Base-by-base conservation (phyloP, 2,113 vertebrate species). In the Donacobius atricapilla region DNA sequence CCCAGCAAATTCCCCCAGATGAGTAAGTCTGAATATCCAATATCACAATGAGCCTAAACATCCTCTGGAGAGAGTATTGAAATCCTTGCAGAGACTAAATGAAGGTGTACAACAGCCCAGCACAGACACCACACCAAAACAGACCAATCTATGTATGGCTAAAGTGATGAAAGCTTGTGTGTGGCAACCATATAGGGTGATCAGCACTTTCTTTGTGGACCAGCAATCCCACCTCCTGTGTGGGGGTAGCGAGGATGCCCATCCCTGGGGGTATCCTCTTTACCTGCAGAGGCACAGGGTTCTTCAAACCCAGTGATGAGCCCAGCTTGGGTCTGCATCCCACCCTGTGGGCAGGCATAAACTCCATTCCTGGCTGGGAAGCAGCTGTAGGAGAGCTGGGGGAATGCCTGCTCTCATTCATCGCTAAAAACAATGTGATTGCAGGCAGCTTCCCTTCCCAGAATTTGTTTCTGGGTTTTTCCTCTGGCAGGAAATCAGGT, bases 201-300 rank as follows among this genome's bases (percentile, higher is more conserved):
- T 42, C n/a, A 53, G 28, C 1, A 9, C 20, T 65, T 82, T 63
- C 35, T 63, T 22, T 2, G 2, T 54, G 39, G 47, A 63, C 27
- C 0, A 0, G 16, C 0, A 2, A 51, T 37, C 44, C 48, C 24
- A 73, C 13, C 25, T 65, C 21, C 13, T 47, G 3, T 1, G 1
- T 8, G 14, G 4, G 48, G 15, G 10, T 66, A 61, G 15, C 39
- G 28, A 69, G 66, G 24, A 60, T 61, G 31, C 8, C 13, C 1
- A 2, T 42, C 18, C 16, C 31, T 53, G 30, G 10, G 13, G 3
- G 1, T 69, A 15, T 93, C 6, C 19, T 56, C 48, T 50, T 35
- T 5, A 63, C 28, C 3, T 78, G 23, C 51, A 70, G 25, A 89
- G 50, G 23, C 13, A 71, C 3, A 8, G n/a, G 2, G 25, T 71